Evolutionary conservation across 2,888 invertebrate genomes (phyloP), one percentile per base, ranked within the genome.

Genomic region (Dione vanillae): DNA sequence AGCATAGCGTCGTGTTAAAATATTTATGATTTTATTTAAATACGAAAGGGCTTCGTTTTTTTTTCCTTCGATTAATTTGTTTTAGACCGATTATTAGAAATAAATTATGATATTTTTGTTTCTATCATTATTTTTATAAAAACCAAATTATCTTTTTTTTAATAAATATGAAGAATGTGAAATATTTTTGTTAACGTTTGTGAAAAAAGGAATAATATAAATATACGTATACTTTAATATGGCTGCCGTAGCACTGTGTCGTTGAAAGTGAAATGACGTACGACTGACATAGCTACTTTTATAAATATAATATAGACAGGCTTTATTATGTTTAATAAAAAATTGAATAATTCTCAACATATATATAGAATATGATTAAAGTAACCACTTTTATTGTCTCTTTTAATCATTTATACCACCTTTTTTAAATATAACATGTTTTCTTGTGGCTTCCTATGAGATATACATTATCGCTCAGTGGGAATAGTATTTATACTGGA

Each of bases 21-120:
- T 58, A 67, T 58, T 67, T 49, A 67, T 59, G 37, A 20, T n/a
- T 58, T 67, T 67, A 52, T 49, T 49, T 47, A 58, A 67, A 49
- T 49, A 49, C 37, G 40, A 27, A 49, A 37, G 56, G 16, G 16
- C 51, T 37, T 65, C 20, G 10, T 64, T 64, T 49, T 49, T 49
- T 64, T 64, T 64, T 43, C 20, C 19, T 37, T 19, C 40, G 12
- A 64, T 40, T 59, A 59, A 59, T 59, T 43, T 45, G 27, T n/a
- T 45, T 27, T 43, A 43, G 45, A 10, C 27, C n/a, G 45, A 45
- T 61, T 45, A 45, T 45, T 61, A 27, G 0, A 61, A 61, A 43
- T 11, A 56, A 56, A 6, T 56, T 56, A 37, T 37, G 37, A 56
- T 10, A 37, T 56, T 37, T 56, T 1, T 40, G n/a, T 56, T 56